Base-by-base conservation (phyloP, 2,797 vertebrate genomes). In the Sebastes miniatus region DNA sequence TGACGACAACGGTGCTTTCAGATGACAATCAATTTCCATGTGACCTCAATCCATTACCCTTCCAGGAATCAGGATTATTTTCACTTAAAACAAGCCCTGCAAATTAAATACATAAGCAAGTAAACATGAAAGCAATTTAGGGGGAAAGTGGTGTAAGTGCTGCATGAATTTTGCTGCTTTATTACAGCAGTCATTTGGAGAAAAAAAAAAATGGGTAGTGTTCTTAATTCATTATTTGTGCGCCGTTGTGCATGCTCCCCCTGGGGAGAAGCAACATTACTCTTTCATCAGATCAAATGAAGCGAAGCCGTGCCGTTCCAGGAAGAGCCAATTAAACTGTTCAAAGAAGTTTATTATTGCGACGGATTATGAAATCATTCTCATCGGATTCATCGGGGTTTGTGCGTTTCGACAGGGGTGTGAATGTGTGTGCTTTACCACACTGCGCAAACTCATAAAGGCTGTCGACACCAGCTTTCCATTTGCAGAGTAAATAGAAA, bases 211-310 rank as follows among this genome's bases (percentile, higher is more conserved):
- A 76, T 39, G 66, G 69, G 77, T 87, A 84, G 89, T 95, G 92
- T 92, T 94, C 92, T 94, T 94, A 93, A 94, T 94, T 93, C 91
- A 93, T 94, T 94, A 95, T 94, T 94, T 94, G 94, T 93, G 93
- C 76, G 70, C 86, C 82, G 88, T 93, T 93, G 93, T 95, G 92
- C 87, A 84, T 87, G 90, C 84, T 83, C 73, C 89, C 92, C 88
- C 89, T 34, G 81, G 92, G 91, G 93, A 93, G 92, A 90, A 76
- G 91, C 89, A 95, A 92, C 93, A 93, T 94, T 94, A 94, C 86
- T 94, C 94, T 93, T 95, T 95, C 93, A 95, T 95, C 93, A 93
- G 92, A 94, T 94, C 92, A 95, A 94, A 95, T 95, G 93, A 94
- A 94, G 93, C 89, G 80, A 66, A 94, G 90, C 92, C 79, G 73